Evolutionary conservation across 2,888 invertebrate genomes (phyloP).

Genomic region (Melieria omissa): DNA sequence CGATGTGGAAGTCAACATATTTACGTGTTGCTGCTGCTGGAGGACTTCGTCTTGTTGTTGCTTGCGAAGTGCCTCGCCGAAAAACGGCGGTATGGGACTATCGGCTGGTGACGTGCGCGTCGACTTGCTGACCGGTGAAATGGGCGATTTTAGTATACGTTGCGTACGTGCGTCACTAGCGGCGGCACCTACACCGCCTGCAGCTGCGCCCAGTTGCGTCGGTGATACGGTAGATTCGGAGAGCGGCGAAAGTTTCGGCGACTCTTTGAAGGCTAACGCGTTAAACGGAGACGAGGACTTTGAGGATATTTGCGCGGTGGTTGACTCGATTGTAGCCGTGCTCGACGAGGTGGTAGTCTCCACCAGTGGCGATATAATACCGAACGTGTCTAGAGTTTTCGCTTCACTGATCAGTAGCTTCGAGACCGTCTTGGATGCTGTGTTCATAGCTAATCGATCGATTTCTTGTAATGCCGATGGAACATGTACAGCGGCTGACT

Average conservation of each 20-base stretch:
- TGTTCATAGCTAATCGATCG: slow-evolving; percentile 36
- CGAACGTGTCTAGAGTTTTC: slow-evolving; percentile 10
- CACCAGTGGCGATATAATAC: slow-evolving; percentile 23
- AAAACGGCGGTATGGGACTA: neutral
- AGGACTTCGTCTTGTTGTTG: neutral
- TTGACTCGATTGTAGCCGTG: slow-evolving; percentile 22
- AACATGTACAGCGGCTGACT: too few relatives aligned
- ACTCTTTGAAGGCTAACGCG: slow-evolving; percentile 10
- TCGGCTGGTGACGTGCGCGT: slow-evolving; percentile 5
- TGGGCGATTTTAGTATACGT: neutral
- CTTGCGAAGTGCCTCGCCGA: slow-evolving; percentile 2
- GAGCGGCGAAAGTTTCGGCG: slow-evolving; percentile 9
- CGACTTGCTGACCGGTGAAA: neutral
- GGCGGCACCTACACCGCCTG: neutral
- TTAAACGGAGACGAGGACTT: slow-evolving; percentile 25
- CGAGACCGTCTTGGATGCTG: slow-evolving; percentile 12
- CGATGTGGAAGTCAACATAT: slow-evolving; percentile 14
- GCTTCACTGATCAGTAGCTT: slow-evolving; percentile 19
- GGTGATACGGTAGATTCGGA: slow-evolving; percentile 7
- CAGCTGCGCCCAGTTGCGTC: neutral
- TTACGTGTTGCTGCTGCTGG: neutral
- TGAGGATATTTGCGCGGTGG: slow-evolving; percentile 21
- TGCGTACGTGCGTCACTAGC: slow-evolving; percentile 2
- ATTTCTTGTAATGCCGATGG: too few relatives aligned
- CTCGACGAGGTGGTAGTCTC: slow-evolving; percentile 25